These are phyloP conservation scores for Camponotus pennsylvanicus DNA, from an alignment of 1,140 invertebrate genomes.

Conservation along the genomic window DNA sequence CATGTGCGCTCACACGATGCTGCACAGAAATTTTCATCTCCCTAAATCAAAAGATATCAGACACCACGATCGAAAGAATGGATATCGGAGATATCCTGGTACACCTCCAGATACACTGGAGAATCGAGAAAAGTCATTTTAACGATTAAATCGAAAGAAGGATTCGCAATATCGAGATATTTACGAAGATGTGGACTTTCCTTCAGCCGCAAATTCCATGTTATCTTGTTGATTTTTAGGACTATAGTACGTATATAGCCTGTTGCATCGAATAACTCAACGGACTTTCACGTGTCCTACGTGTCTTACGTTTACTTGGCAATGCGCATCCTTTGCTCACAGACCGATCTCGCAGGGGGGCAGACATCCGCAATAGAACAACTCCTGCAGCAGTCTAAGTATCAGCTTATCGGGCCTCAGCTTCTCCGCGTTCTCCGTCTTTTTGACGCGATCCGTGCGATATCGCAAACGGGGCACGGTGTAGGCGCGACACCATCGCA, in stretches of 20 bases:
- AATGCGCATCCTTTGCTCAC: conserved; percentile 17
- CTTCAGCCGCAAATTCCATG: neutral
- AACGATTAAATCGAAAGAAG: too few relatives aligned
- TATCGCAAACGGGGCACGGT: conserved; percentile 78
- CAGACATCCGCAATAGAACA: conserved; percentile 80
- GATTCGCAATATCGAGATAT: conserved; percentile 1
- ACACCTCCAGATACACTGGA: too few relatives aligned
- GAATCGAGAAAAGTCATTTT: neutral
- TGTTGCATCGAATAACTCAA: neutral
- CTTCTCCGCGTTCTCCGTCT: conserved; percentile 48
- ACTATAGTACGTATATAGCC: neutral
- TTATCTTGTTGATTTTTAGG: neutral
- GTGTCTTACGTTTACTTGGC: neutral
- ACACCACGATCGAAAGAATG: neutral
- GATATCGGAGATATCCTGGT: too few relatives aligned
- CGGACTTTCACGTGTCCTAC: neutral
- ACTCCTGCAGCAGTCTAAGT: conserved; percentile 74
- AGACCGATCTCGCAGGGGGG: conserved; percentile 72
- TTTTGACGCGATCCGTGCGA: conserved; percentile 47
- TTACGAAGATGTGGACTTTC: neutral
- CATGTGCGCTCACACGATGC: conserved; percentile 78
- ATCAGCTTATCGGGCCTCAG: conserved; percentile 75
- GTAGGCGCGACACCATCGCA: conserved; percentile 80
- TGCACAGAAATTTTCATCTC: conserved; percentile 68
- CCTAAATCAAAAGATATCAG: neutral